Conservation (phyloP, 1,140 invertebrate species). For the Micrasema longulum region DNA sequence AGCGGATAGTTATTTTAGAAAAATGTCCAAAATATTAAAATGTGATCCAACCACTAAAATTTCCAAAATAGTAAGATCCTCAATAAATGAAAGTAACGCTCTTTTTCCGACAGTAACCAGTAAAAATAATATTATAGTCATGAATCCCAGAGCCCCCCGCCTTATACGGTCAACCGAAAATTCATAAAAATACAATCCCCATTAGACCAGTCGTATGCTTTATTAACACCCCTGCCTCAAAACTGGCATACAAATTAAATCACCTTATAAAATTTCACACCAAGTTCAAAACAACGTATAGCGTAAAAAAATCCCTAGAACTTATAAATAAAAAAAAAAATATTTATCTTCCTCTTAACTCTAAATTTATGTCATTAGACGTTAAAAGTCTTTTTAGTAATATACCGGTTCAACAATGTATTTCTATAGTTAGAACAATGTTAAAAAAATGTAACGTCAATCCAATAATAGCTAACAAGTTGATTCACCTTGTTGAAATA, state of each 20-base stretch:
- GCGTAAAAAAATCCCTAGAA: background rate
- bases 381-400: background rate
- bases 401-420: background rate
- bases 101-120: no score
- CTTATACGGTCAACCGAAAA: no score
- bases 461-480: background rate
- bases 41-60: no score
- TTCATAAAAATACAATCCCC: no score
- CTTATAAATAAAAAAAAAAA: background rate
- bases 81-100: no score
- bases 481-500: background rate
- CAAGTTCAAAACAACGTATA: background rate
- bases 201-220: background rate
- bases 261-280: background rate
- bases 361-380: background rate
- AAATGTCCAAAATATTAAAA: no score
- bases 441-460: background rate
- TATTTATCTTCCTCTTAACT: background rate
- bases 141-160: no score
- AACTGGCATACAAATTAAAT: background rate
- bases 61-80: no score
- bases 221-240: background rate
- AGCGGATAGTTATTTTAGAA: no score
- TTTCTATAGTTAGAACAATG: background rate
- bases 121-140: no score